Base-by-base conservation (phyloP, 2,888 invertebrate species). In the Habroteleia sp. region DNA sequence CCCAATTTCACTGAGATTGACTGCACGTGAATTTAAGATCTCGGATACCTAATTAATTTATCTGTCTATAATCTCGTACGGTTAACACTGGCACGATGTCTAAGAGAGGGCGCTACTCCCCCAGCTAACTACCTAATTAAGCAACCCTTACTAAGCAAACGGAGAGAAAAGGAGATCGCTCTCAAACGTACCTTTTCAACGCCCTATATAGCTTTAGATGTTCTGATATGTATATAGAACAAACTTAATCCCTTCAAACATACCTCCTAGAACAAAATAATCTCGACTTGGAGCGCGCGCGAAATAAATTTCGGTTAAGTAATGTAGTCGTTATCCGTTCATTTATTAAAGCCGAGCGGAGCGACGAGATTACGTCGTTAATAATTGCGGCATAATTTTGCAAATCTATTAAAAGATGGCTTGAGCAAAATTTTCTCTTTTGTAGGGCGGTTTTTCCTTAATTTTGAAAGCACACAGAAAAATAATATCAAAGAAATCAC, bases 41-140 rank as follows among this genome's bases (percentile, higher is more conserved):
- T 77, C 72, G 79, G 80, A 80, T 82, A 80, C 75, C 82, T 82
- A 83, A 84, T 84, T 83, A 82, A 81, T 83, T 83, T 81, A 81
- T 82, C 82, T 79, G 79, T 74, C 81, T 82, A 83, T 84, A 82
- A 83, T 83, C 80, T 81, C 78, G 79, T 76, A 80, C 80, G 77
- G 80, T 83, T 83, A 82, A 82, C 79, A 50, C 63, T 44, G 58
- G 58, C 44, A 33, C 50, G 50, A 56, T 11, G 50, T 81, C 78
- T 74, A 52, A 50, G 75, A 65, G 76, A 66, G 74, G 44, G 75
- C 29, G 76, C 66, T 71, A 73, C 77, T 71, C 79, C 46, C 77
- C 77, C 75, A 78, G 79, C 80, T 78, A 81, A 83, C 83, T 83
- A 83, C 80, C 82, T 83, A 84, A 84, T 84, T 84, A 84, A 83